phyloP scores from a whole-genome alignment of 2,797 vertebrate species.

The Tarsius wallacei region DNA sequence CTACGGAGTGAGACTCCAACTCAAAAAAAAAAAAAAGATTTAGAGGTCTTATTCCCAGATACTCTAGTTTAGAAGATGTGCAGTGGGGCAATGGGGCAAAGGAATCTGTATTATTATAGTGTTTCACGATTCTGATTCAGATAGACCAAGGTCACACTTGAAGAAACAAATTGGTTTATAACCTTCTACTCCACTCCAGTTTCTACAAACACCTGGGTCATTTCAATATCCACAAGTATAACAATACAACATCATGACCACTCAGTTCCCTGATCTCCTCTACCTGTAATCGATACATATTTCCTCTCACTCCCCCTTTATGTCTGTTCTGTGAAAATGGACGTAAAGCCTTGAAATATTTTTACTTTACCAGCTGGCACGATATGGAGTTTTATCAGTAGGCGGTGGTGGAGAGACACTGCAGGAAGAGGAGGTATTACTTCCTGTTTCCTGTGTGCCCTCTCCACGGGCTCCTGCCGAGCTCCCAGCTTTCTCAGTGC shows the following conservation, averaged over 20 bases:
- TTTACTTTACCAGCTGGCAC: not conserved
- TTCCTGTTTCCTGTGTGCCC: slow-evolving; percentile 63
- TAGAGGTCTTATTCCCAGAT: not conserved
- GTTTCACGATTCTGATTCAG: not conserved
- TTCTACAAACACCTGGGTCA: not conserved
- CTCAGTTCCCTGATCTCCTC: not conserved
- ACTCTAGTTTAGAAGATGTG: not conserved
- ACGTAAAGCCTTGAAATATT: slow-evolving; percentile 1
- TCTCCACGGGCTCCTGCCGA: not conserved
- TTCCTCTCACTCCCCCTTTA: not conserved
- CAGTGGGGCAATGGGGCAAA: not conserved
- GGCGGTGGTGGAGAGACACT: not conserved
- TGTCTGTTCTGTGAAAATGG: not conserved
- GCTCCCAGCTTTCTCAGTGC: not conserved
- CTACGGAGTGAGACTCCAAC: too few relatives aligned
- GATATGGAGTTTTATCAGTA: not conserved
- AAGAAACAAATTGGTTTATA: not conserved
- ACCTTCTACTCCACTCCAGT: not conserved
- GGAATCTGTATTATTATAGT: not conserved
- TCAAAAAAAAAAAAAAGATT: not conserved
- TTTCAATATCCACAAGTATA: slow-evolving; percentile 21
- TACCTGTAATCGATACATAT: not conserved
- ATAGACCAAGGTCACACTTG: not conserved
- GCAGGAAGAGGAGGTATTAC: slow-evolving; percentile 1
- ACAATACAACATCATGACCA: not conserved